Evolutionary conservation across 2,113 vertebrate genomes (phyloP).

Genomic region (Cygnus buccinator): DNA sequence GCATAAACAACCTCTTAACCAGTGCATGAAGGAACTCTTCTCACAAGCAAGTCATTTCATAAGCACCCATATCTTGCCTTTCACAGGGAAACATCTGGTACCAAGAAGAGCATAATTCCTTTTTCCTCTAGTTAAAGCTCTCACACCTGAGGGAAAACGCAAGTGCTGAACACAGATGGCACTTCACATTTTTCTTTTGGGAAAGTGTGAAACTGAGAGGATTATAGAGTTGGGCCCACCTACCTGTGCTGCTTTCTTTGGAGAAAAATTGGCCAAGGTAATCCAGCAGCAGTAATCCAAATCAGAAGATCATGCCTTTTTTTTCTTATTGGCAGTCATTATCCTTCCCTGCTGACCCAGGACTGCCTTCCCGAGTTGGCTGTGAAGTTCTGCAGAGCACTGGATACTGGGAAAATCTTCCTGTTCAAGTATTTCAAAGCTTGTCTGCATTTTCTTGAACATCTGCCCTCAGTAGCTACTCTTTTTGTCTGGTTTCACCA

Average conservation of each 20-base stretch:
- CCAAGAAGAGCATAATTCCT: not conserved
- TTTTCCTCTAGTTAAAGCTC: slow-evolving; percentile 50
- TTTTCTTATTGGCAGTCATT: not conserved
- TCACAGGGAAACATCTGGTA: slow-evolving; percentile 50
- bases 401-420: not conserved
- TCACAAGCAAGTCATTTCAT: not conserved
- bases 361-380: not conserved
- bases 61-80: slow-evolving; percentile 11
- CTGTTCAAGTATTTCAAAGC: not conserved
- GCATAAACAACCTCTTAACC: slow-evolving; percentile 57
- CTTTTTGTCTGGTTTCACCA: not conserved
- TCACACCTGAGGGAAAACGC: slow-evolving; percentile 2
- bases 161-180: slow-evolving; percentile 39
- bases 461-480: not conserved
- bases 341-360: not conserved
- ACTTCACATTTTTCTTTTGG: not conserved
- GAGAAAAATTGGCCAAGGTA: not conserved
- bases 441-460: not conserved
- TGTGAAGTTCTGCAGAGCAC: not conserved
- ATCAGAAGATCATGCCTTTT: not conserved
- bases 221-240: not conserved
- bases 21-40: not conserved
- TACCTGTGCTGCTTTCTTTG: not conserved
- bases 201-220: not conserved
- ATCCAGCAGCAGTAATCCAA: not conserved